A percentile compares a stretch with the other conserved stretches of the same genome.
Conservation (phyloP, 2,113 vertebrate genomes). For the Epinephelus cyanopodus region DNA sequence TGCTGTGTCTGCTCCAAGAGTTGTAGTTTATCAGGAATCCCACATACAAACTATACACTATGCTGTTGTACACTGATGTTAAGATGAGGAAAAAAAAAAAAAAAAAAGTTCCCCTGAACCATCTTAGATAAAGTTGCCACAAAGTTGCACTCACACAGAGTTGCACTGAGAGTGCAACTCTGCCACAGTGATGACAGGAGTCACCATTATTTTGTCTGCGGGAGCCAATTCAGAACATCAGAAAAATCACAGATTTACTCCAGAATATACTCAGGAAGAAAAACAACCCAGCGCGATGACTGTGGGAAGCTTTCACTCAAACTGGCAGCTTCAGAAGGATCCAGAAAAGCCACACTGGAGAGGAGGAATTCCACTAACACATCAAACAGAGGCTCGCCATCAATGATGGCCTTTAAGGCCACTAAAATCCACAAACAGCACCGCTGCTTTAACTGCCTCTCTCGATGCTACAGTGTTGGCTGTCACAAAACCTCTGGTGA, state of each 20-base stretch:
- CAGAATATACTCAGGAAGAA: constrained; percentile 8
- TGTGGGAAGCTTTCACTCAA: constrained; percentile 22
- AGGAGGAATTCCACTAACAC: neutral
- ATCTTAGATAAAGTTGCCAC: neutral
- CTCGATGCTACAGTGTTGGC: constrained; percentile 6
- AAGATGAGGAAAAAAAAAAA: too few relatives aligned
- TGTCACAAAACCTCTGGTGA: constrained; percentile 30
- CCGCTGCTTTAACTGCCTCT: constrained; percentile 10
- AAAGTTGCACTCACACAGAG: constrained; percentile 1
- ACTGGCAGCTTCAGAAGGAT: constrained; percentile 13
- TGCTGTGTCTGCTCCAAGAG: constrained; percentile 11
- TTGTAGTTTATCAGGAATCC: neutral
- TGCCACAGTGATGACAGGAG: neutral
- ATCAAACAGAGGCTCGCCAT: constrained; percentile 5
- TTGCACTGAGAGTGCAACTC: neutral
- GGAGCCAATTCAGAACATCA: constrained; percentile 14
- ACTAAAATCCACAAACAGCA: neutral
- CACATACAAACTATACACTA: neutral
- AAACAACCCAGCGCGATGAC: neutral
- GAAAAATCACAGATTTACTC: constrained; percentile 31
- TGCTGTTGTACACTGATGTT: neutral
- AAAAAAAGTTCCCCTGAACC: neutral
- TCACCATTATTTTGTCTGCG: constrained; percentile 16
- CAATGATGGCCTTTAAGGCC: neutral
- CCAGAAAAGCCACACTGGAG: constrained; percentile 9